phyloP scores from a whole-genome alignment of 2,113 vertebrate species.

The Narcine bancroftii region DNA sequence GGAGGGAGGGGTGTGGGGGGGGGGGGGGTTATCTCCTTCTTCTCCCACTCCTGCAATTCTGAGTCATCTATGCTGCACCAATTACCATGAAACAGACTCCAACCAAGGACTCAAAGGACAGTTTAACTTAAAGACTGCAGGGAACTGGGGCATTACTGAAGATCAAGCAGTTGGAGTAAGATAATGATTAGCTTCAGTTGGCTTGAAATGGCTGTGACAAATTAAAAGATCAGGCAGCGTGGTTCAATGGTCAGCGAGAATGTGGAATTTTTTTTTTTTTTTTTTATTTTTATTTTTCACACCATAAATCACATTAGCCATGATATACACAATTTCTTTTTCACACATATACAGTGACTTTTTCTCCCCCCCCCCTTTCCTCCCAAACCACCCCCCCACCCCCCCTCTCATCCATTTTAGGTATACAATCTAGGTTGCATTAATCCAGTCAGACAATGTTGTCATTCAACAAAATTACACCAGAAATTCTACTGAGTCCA shows the following conservation, averaged over 20 bases:
- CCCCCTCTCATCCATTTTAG: too few relatives aligned
- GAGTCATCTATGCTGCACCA: neutral
- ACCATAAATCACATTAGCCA: too few relatives aligned
- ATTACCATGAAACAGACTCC: neutral
- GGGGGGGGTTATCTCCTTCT: neutral
- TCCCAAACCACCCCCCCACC: too few relatives aligned
- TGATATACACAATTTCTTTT: too few relatives aligned
- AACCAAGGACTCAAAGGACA: neutral
- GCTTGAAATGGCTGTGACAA: neutral
- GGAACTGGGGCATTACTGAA: neutral
- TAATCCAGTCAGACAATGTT: too few relatives aligned
- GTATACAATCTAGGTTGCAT: too few relatives aligned
- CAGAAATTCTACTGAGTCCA: too few relatives aligned
- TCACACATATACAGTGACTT: too few relatives aligned
- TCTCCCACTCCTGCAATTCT: neutral
- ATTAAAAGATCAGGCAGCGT: neutral
- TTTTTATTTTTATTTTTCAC: too few relatives aligned
- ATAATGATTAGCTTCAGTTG: neutral
- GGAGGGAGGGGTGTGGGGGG: too few relatives aligned
- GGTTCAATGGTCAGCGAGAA: neutral
- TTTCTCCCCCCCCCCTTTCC: too few relatives aligned
- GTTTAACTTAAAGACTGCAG: neutral
- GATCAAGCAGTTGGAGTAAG: neutral
- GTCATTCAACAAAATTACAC: too few relatives aligned
- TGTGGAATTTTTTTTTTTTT: neutral